A percentile compares a stretch with the other conserved stretches of the same genome.
Evolutionary conservation across 1,140 invertebrate species (phyloP).

Genomic region (Trachymyrmex septentrionalis): DNA sequence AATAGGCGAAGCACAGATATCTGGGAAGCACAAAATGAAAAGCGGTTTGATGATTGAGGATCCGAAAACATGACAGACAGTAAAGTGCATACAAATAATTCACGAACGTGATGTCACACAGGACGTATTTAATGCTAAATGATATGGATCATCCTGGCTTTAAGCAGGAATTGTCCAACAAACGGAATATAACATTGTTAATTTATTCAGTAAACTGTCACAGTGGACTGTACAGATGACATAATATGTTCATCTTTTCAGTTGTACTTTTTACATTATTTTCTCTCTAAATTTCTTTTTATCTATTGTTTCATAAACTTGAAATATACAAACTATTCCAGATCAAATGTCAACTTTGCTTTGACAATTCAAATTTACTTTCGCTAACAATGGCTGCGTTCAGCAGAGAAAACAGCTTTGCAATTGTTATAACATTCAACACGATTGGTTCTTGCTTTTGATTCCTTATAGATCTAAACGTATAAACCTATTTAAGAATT

Average conservation of each 20-base stretch:
- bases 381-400: neutral
- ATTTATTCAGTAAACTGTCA: slow-evolving; percentile 11
- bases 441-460: too few species aligned
- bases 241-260: slow-evolving; percentile 11
- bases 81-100: slow-evolving; percentile 39
- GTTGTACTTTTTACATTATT: neutral
- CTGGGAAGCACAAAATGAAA: slow-evolving; percentile 71
- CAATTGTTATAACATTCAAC: too few species aligned
- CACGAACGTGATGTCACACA: slow-evolving; percentile 3
- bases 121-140: slow-evolving; percentile 26
- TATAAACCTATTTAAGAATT: too few species aligned
- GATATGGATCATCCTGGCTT: slow-evolving; percentile 35
- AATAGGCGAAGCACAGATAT: slow-evolving; percentile 87
- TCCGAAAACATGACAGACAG: slow-evolving; percentile 27
- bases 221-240: slow-evolving; percentile 12
- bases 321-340: neutral
- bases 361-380: neutral
- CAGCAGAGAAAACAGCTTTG: too few species aligned
- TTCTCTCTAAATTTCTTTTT: neutral
- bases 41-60: slow-evolving; percentile 59
- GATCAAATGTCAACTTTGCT: neutral
- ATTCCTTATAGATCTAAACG: too few species aligned
- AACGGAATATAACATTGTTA: slow-evolving; percentile 21
- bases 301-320: neutral
- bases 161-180: slow-evolving; percentile 44